Evolutionary conservation across 2,113 vertebrate species (phyloP), one percentile per base, ranked within the genome.

Genomic region (Trachemys scripta): DNA sequence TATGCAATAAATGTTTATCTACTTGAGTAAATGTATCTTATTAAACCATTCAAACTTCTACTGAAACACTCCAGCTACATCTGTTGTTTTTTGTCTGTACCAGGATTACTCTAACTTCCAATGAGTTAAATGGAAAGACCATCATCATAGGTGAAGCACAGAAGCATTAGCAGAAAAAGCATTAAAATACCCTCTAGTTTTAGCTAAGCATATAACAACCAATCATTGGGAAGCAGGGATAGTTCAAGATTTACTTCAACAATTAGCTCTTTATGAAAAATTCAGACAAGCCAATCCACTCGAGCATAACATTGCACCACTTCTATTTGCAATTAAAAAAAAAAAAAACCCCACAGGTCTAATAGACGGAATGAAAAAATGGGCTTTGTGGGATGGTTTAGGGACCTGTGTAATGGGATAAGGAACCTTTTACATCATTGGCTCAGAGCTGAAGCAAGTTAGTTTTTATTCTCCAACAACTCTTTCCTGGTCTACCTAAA

Each of bases 71-170:
- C 72, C 59, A 62, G 16, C 62, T 65, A 69, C 16, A 76, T 45
- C 72, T 76, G 10, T 8, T 69, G 20, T 25, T 76, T 45, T 45
- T 22, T 35, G 14, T 27, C 14, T 50, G 42, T 50, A 31, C 49
- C 49, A 51, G 47, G 45, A 31, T 51, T 80, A 51, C 7, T 16
- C 17, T 51, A 51, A 50, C 31, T 80, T 80, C 38, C 38, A 45
- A 6, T 27, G 59, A 65, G 35, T 80, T 42, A 38, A 75, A 6
- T 31, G 69, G 62, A 7, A 72, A n/a, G 62, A 88, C 29, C 38
- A 2, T 8, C 3, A 0, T 1, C 35, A 10, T 2, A 13, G 50
- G 1, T 27, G 8, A 6, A 80, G 1, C 22, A 35, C 31, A 49
- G 81, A 22, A 93, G 53, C 54, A 69, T 11, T 12, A 53, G 31